Conservation (phyloP, 2,888 invertebrate genomes). For the Escarpia spicata region DNA sequence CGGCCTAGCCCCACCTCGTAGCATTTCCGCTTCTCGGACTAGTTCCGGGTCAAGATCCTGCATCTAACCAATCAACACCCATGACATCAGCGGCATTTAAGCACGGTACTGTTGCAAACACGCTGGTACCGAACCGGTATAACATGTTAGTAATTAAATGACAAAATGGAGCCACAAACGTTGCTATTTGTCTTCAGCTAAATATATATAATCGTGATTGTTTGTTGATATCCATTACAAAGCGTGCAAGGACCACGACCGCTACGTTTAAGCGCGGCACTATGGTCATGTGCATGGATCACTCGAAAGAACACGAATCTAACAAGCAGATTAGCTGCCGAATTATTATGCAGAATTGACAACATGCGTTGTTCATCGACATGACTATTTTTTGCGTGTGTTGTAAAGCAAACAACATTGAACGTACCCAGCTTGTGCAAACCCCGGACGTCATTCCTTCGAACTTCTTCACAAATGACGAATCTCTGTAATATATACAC, state of each 20-base stretch:
- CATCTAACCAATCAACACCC: not conserved
- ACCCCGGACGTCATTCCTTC: not conserved
- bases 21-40: constrained; percentile 10
- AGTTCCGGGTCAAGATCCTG: not conserved
- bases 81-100: not conserved
- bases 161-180: not conserved
- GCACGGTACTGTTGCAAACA: not conserved
- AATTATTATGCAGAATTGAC: too few species aligned
- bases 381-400: not conserved
- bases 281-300: too few species aligned
- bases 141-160: not conserved
- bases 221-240: not conserved
- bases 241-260: not conserved
- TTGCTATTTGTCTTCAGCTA: not conserved
- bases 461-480: not conserved
- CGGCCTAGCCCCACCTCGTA: not conserved
- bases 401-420: not conserved
- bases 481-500: not conserved
- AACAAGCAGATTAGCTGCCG: too few species aligned
- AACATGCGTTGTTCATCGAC: not conserved
- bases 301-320: too few species aligned
- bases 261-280: too few species aligned
- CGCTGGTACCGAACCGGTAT: not conserved
- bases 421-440: not conserved
- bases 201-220: not conserved